These are phyloP conservation scores for Eunapius fragilis DNA, from an alignment of 37 sponge, comb jelly and placozoan species.

Conservation along the genomic window DNA sequence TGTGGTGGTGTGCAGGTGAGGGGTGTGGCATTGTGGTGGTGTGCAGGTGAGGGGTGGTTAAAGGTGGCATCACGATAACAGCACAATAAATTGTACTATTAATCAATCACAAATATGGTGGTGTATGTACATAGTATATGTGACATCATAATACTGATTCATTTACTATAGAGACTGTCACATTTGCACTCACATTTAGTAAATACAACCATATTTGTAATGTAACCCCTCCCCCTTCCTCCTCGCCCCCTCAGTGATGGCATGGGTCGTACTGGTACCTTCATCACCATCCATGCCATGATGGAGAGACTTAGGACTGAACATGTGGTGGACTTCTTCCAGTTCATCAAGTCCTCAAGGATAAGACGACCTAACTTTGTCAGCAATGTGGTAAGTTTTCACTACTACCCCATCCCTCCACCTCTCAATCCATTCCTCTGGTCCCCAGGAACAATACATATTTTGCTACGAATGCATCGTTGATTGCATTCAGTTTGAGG, in stretches of 20 bases:
- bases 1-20: neutral
- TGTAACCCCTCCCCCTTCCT: no score
- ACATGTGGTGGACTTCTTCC: neutral
- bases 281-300: slow-evolving; percentile 20
- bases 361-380: neutral
- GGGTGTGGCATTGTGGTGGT: neutral
- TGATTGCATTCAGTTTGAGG: neutral
- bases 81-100: no score
- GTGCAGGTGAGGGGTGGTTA: neutral
- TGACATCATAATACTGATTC: no score
- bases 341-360: neutral
- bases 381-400: neutral
- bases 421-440: neutral
- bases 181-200: no score
- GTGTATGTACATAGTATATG: no score
- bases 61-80: neutral
- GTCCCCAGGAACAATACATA: neutral
- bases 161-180: no score
- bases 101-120: no score
- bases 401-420: neutral
- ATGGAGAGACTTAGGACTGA: neutral
- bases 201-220: no score
- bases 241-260: slow-evolving; percentile 22
- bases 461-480: neutral
- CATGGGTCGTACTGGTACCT: slow-evolving; percentile 40